phyloP scores from a whole-genome alignment of 2,113 vertebrate genomes.

The Brienomyrus longianalis region DNA sequence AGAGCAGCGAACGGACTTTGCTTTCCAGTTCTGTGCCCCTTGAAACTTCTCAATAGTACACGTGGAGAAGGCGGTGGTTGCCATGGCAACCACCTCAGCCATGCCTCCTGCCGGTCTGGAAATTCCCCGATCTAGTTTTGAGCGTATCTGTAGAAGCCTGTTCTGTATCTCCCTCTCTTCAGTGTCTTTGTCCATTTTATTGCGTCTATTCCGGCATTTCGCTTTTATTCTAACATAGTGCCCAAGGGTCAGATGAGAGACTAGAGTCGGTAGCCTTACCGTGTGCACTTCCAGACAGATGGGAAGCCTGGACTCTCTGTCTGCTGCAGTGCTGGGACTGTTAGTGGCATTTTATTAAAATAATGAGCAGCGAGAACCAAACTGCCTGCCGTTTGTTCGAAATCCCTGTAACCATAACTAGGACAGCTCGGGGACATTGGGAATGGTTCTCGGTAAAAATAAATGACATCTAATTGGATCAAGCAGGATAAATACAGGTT shows the following conservation, averaged over 20 bases:
- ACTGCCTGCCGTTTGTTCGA: background rate
- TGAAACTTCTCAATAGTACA: background rate
- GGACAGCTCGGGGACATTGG: background rate
- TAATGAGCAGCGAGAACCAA: background rate
- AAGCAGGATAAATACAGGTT: background rate
- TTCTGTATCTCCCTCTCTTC: background rate
- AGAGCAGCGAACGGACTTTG: conserved; percentile 25
- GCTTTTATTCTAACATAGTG: background rate
- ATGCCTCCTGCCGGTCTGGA: background rate
- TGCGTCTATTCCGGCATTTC: background rate
- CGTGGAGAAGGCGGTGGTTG: background rate
- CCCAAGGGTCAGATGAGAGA: background rate
- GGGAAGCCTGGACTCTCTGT: too few species aligned
- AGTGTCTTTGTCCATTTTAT: background rate
- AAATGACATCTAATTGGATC: background rate
- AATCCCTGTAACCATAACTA: background rate
- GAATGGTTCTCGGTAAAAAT: background rate
- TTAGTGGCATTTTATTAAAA: background rate
- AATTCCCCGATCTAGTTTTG: conserved; percentile 14
- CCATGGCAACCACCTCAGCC: conserved; percentile 10
- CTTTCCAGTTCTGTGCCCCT: background rate
- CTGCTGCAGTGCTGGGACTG: background rate
- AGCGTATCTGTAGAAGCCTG: conserved; percentile 20
- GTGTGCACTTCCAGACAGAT: background rate
- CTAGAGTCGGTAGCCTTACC: background rate